Percentiles rank a stretch among this genome's conserved stretches.
phyloP scores from a whole-genome alignment of 2,888 invertebrate species.

The Yponomeuta evonymella region DNA sequence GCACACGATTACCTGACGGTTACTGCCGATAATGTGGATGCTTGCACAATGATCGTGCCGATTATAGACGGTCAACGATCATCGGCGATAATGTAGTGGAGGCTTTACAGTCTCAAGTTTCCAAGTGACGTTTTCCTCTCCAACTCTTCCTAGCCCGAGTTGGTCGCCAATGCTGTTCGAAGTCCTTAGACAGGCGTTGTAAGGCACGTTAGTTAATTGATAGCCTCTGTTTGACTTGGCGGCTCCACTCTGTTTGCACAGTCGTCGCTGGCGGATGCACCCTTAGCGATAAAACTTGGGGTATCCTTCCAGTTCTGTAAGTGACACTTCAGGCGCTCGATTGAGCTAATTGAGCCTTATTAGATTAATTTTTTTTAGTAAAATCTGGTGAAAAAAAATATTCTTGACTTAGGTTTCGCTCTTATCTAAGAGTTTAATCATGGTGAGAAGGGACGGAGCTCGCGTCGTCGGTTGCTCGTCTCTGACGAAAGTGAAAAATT shows the following conservation, averaged over 20 bases:
- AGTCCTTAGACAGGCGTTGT: conserved; percentile 3
- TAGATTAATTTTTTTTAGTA: background rate
- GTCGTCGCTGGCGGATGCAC: background rate
- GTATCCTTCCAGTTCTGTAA: too few species aligned
- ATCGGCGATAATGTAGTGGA: too few species aligned
- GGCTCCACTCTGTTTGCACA: conserved; percentile 27
- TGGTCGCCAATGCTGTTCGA: background rate
- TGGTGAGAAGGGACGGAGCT: too few species aligned
- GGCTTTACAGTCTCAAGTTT: conserved; percentile 21
- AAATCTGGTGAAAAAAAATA: background rate
- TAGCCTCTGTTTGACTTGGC: conserved; percentile 50
- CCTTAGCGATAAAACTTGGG: background rate
- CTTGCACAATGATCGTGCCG: too few species aligned
- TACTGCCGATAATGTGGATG: too few species aligned
- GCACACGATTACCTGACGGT: too few species aligned
- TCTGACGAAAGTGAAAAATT: too few species aligned
- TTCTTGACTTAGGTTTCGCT: too few species aligned
- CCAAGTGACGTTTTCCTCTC: conserved; percentile 38
- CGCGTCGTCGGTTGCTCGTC: too few species aligned
- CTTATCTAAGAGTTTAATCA: too few species aligned
- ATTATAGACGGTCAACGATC: too few species aligned
- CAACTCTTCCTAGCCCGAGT: background rate
- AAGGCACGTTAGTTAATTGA: conserved; percentile 44
- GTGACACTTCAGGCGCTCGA: background rate
- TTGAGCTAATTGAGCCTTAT: background rate